Conservation (phyloP, 2,888 invertebrate species). For the Rhopalosiphum nymphaeae region DNA sequence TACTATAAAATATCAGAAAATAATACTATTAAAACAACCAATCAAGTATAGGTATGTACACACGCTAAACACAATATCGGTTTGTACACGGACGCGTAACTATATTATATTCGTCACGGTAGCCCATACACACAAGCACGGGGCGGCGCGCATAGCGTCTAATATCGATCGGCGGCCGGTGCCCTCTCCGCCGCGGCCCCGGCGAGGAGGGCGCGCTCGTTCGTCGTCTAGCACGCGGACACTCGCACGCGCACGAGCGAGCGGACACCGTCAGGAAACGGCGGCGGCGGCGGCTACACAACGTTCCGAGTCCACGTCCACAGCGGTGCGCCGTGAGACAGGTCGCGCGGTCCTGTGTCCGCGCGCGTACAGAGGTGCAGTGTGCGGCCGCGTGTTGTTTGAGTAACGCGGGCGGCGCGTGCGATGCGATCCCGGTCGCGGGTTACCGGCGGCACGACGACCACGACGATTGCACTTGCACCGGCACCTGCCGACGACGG, state of each 20-base stretch:
- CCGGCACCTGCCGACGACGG: constrained; percentile 18
- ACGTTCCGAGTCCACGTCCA: constrained; percentile 53
- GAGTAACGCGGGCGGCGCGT: constrained; percentile 32
- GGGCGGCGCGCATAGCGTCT: background rate
- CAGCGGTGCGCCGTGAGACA: constrained; percentile 42
- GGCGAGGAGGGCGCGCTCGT: background rate
- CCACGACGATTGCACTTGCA: constrained; percentile 28
- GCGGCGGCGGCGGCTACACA: background rate
- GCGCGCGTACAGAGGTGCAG: background rate
- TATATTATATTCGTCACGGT: background rate
- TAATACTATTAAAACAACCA: background rate
- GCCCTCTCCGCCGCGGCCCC: constrained; percentile 15
- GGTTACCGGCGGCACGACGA: constrained; percentile 51
- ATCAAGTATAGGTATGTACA: background rate
- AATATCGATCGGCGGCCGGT: background rate
- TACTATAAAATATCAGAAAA: background rate
- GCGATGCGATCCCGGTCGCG: constrained; percentile 63
- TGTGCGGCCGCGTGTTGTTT: constrained; percentile 40
- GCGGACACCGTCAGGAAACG: background rate
- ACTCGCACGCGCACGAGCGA: background rate
- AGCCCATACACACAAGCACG: background rate
- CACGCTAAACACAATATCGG: background rate
- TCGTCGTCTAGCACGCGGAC: constrained; percentile 16
- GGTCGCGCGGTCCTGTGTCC: constrained; percentile 36
- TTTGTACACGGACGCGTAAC: background rate